A percentile compares a stretch with the other conserved stretches of the same genome.
phyloP scores from a whole-genome alignment of 2,888 invertebrate species.

The Cryptus viduatorius region DNA sequence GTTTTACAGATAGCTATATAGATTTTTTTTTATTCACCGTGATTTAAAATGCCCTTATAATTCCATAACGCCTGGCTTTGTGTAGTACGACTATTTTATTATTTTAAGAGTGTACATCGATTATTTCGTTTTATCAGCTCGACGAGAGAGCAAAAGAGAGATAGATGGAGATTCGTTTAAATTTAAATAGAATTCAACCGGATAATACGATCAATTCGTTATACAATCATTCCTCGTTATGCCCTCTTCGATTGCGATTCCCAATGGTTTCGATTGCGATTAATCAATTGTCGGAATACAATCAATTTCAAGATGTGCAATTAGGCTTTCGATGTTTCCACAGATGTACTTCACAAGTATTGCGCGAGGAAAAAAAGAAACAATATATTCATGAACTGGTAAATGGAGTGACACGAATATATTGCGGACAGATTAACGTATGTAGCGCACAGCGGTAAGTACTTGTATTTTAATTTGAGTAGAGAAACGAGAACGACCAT shows the following conservation, averaged over 20 bases:
- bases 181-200: conserved; percentile 36
- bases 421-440: conserved; percentile 21
- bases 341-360: neutral
- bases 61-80: conserved; percentile 78
- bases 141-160: neutral
- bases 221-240: neutral
- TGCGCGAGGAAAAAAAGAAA: neutral
- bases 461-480: conserved; percentile 41
- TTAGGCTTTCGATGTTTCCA: neutral
- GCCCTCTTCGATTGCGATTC: neutral
- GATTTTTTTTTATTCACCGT: conserved; percentile 73
- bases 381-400: conserved; percentile 38
- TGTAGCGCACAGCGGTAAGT: conserved; percentile 10
- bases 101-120: conserved; percentile 7
- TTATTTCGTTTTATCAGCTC: conserved; percentile 1
- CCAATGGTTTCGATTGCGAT: too few relatives aligned
- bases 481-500: conserved; percentile 6
- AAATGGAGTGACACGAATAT: conserved; percentile 35
- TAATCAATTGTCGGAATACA: too few relatives aligned
- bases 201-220: conserved; percentile 44
- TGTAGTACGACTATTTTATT: conserved; percentile 20
- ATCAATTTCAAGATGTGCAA: neutral
- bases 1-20: conserved; percentile 80
- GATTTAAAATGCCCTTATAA: conserved; percentile 82
- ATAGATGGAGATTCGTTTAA: neutral